phyloP scores from a whole-genome alignment of 2,888 invertebrate species.

The Criorhina ranunculi region DNA sequence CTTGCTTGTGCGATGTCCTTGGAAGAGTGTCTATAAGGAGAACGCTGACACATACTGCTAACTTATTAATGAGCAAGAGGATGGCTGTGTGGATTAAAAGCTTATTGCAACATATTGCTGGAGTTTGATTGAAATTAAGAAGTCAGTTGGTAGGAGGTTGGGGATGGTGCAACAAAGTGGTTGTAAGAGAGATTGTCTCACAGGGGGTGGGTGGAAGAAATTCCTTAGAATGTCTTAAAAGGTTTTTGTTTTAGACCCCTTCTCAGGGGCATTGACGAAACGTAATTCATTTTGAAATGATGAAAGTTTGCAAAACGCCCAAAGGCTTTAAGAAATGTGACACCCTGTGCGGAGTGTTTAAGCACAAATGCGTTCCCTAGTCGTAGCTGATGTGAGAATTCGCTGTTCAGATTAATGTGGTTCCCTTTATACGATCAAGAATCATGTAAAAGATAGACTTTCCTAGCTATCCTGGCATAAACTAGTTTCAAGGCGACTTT shows the following conservation, averaged over 20 bases:
- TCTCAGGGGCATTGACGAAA: background rate
- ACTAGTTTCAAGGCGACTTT: too few species aligned
- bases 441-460: too few species aligned
- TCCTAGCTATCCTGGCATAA: too few species aligned
- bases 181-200: background rate
- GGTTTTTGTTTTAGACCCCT: background rate
- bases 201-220: too few species aligned
- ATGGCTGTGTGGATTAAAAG: slow-evolving; percentile 34
- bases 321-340: too few species aligned
- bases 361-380: too few species aligned
- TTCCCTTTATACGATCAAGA: too few species aligned
- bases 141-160: background rate
- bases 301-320: too few species aligned
- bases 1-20: slow-evolving; percentile 39
- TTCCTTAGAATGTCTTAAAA: slow-evolving; percentile 8
- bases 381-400: too few species aligned
- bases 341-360: too few species aligned
- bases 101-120: slow-evolving; percentile 36
- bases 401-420: too few species aligned
- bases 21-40: slow-evolving; percentile 17
- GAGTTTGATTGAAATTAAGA: slow-evolving; percentile 57
- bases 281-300: background rate
- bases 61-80: slow-evolving; percentile 48
- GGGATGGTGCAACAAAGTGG: background rate
- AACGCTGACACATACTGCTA: slow-evolving; percentile 49